These are phyloP conservation scores for Artemia franciscana DNA, from an alignment of 1,140 invertebrate species.

Conservation along the genomic window DNA sequence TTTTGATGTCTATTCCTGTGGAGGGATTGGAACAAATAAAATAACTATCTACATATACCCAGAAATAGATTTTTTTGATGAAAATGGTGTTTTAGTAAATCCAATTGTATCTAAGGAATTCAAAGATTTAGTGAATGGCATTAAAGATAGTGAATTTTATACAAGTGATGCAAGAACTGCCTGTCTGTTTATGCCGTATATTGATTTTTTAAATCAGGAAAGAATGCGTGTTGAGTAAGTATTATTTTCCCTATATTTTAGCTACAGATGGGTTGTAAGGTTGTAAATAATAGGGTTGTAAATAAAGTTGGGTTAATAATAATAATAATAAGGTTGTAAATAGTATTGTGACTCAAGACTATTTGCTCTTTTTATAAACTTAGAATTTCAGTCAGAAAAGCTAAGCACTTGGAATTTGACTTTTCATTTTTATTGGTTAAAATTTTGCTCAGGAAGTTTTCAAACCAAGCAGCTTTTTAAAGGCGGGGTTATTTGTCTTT, in stretches of 20 bases:
- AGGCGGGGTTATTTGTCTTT: too few species aligned
- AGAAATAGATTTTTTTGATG: slow-evolving; percentile 21
- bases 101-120: slow-evolving; percentile 49
- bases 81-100: slow-evolving; percentile 22
- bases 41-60: slow-evolving; percentile 28
- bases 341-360: too few species aligned
- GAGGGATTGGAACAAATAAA: slow-evolving; percentile 26
- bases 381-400: too few species aligned
- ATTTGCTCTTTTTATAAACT: too few species aligned
- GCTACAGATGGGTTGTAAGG: too few species aligned
- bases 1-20: slow-evolving; percentile 79
- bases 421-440: too few species aligned
- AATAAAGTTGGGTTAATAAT: too few species aligned
- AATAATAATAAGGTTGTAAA: too few species aligned
- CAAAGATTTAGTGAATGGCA: slow-evolving; percentile 42
- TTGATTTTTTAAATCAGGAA: slow-evolving; percentile 32
- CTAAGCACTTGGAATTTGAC: too few species aligned
- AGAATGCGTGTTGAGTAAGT: not conserved
- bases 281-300: too few species aligned
- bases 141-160: slow-evolving; percentile 55
- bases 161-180: slow-evolving; percentile 58
- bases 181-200: slow-evolving; percentile 63
- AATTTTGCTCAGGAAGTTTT: too few species aligned
- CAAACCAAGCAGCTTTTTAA: too few species aligned
- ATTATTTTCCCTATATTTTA: not conserved